Evolutionary conservation across 1,140 invertebrate species (phyloP), one percentile per base, ranked within the genome.

Genomic region (Heliconius melpomene): DNA sequence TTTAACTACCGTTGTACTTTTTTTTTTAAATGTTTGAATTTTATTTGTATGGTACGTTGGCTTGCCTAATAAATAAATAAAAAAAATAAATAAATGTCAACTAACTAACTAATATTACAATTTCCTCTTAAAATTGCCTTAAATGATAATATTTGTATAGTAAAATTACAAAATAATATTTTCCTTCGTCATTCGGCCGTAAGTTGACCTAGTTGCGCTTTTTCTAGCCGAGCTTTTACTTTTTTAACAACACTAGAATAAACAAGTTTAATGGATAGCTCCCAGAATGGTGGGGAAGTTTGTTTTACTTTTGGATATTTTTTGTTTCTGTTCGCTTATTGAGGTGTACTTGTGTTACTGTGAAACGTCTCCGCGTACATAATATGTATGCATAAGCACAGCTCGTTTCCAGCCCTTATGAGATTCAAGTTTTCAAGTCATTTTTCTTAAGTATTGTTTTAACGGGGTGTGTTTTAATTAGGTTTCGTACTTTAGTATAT

Each of bases 201-300:
- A 29, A 29, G 60, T 66, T 29, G 60, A 66, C 60, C 60, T 29
- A 29, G 60, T 66, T 66, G 60, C 26, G 60, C 60, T 66, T 66
- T n/a, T 66, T 29, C 60, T 66, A 29, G 60, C 60, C 13, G 60
- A 66, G 26, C 11, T 66, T 66, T 66, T 66, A 66, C 54, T 66
- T 26, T 66, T 66, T 66, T 29, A 29, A 66, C 13, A 66, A 66
- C 60, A 66, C 60, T 66, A 66, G 60, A 66, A 66, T 66, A 66
- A 66, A 66, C 60, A 66, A 66, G 13, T 66, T 66, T 66, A 66
- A 66, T 66, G 60, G 60, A 66, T 13, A 66, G 60, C 60, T 66
- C 60, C 26, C 60, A 20, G 11, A 66, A 66, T 66, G 20, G 20
- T 26, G 20, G 11, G 23, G 13, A 11, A 29, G 8, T 29, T 29